A percentile compares a stretch with the other conserved stretches of the same genome.
phyloP scores from a whole-genome alignment of 2,888 invertebrate species.

The Chouioia cunea region DNA sequence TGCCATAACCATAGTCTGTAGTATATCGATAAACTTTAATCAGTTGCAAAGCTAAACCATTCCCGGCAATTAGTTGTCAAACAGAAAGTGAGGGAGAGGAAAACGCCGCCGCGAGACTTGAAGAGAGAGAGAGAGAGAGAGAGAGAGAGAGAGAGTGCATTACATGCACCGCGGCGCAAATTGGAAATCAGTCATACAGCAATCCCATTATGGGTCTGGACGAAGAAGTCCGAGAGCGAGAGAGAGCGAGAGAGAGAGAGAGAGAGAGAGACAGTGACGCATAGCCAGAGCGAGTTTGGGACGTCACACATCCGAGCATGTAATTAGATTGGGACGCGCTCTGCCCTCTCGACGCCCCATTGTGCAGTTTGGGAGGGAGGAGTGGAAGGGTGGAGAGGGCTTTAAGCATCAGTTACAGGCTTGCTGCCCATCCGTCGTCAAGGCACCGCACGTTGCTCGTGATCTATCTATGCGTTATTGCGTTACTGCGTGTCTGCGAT shows the following conservation, averaged over 20 bases:
- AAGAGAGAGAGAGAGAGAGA: no score
- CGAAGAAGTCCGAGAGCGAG: slow-evolving; percentile 35
- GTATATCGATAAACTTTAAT: no score
- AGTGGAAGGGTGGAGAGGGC: not conserved
- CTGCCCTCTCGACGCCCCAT: slow-evolving; percentile 49
- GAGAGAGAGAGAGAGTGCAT: no score
- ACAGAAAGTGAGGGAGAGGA: no score
- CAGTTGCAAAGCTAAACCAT: no score
- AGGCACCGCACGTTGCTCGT: not conserved
- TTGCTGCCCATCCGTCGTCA: slow-evolving; percentile 4
- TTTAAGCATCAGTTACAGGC: slow-evolving; percentile 56
- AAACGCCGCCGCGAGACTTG: no score
- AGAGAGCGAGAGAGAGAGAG: slow-evolving; percentile 24
- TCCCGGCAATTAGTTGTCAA: no score
- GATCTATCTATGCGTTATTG: not conserved
- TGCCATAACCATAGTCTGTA: no score
- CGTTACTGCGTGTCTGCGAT: slow-evolving; percentile 6
- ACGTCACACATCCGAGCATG: slow-evolving; percentile 63
- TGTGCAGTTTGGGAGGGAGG: slow-evolving; percentile 16
- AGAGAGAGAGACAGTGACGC: slow-evolving; percentile 42
- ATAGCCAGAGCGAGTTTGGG: slow-evolving; percentile 57
- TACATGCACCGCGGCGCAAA: slow-evolving; percentile 19
- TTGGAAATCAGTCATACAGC: slow-evolving; percentile 34
- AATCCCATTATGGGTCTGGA: slow-evolving; percentile 35
- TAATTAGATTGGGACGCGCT: slow-evolving; percentile 64